Evolutionary conservation across 2,888 invertebrate species (phyloP), one percentile per base, ranked within the genome.

Genomic region (Scaptomyza tumidula): DNA sequence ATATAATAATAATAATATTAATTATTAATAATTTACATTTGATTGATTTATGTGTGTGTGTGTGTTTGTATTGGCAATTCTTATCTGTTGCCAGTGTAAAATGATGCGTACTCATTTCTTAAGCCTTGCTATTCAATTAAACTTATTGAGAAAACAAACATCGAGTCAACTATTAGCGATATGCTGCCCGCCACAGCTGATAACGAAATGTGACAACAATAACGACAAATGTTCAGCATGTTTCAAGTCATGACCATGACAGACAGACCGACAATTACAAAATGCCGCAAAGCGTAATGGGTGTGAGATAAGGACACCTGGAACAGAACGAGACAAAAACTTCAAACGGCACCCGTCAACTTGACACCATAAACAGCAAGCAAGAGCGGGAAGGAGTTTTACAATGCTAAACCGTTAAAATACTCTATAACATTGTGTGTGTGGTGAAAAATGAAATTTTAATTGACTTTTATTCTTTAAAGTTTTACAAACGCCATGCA

Each of bases 61-160:
- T 29, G 7, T 19, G 44, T 14, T 3, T 31, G 48, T 39, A 6
- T 35, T 37, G 13, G 39, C 46, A 37, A 16, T 35, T 39, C n/a
- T 27, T 41, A 48, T 54, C 76, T 59, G 72, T 62, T 62, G 56
- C 57, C 57, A 64, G 72, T 68, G 68, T 37, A 63, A 50, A 63
- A 68, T 62, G 64, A 76, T 46, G 24, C 35, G 48, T 29, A 41
- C 24, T 39, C 16, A 13, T 63, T 48, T 52, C 27, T 37, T 61
- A 52, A 62, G 61, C 52, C 67, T 63, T 55, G 63, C 67, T 80
- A 69, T 78, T 84, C 72, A 80, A 86, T 81, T 65, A 70, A 64
- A 74, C 35, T 59, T 69, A 69, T 75, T 61, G 52, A 62, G 37
- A 43, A 56, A 39, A 39, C 59, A 62, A 48, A 62, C 49, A 55